Evolutionary conservation across 2,888 invertebrate species (phyloP).

Genomic region (Drosophila suboccidentalis): DNA sequence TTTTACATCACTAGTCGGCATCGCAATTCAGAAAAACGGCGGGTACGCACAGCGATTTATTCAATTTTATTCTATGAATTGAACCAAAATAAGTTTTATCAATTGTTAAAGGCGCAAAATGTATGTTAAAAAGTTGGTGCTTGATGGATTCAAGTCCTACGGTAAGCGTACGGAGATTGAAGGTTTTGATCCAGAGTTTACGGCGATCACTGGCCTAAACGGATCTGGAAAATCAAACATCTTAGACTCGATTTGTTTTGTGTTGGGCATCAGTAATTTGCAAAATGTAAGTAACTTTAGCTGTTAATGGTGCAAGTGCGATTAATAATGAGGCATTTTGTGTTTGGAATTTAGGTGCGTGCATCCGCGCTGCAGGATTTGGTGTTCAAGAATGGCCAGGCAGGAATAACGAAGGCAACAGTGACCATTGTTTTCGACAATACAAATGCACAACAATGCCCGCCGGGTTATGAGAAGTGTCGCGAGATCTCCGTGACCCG

Average conservation of each 20-base stretch:
- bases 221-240: slow-evolving; percentile 99
- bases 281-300: slow-evolving; percentile 89
- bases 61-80: slow-evolving; percentile 16
- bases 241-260: slow-evolving; percentile 98
- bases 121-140: slow-evolving; percentile 95
- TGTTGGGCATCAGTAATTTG: slow-evolving; percentile 97
- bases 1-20: no score
- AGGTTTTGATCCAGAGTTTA: slow-evolving; percentile 97
- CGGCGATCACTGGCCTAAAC: slow-evolving; percentile 99
- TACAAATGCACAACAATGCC: slow-evolving; percentile 91
- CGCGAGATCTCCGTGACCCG: slow-evolving; percentile 97
- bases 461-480: slow-evolving; percentile 95
- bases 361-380: slow-evolving; percentile 96
- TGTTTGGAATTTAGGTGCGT: slow-evolving; percentile 89
- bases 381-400: slow-evolving; percentile 99
- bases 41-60: slow-evolving; percentile 28
- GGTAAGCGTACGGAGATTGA: slow-evolving; percentile 96
- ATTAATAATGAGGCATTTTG: background rate
- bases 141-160: slow-evolving; percentile 99
- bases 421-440: slow-evolving; percentile 99
- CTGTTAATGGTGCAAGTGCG: background rate
- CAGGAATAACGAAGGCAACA: slow-evolving; percentile 97
- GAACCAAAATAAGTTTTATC: background rate
- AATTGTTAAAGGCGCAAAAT: slow-evolving; percentile 86
- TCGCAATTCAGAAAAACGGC: slow-evolving; percentile 50